Evolutionary conservation across 2,113 vertebrate genomes (phyloP), one percentile per base, ranked within the genome.

Genomic region (Indicator indicator): DNA sequence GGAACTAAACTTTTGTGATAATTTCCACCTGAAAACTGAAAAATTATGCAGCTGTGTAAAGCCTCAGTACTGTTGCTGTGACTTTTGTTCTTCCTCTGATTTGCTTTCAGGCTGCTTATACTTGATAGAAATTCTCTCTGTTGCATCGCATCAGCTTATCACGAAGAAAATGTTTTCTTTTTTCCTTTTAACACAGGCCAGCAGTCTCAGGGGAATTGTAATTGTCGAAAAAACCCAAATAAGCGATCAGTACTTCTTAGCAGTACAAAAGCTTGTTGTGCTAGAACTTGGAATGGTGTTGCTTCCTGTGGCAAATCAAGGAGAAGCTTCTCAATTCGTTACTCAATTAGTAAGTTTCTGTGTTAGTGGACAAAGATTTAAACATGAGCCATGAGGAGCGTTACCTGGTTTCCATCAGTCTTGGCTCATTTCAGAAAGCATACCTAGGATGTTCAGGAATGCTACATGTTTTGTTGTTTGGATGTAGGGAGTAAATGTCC

Each of bases 201-300:
- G 87, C 91, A 97, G 91, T 60, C 97, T 99, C 78, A 96, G 98
- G 85, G 97, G 98, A 63, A 96, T 99, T 89, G 97, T 99, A 24
- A 54, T 99, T 32, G 98, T 98, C 90, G 99, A 99, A 95, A 99
- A 96, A 95, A 99, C 98, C 3, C 88, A 46, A 12, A 96, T 98
- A 79, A 98, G 98, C 42, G 97, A 98, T 68, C 99, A 99, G 88
- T 99, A 99, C 96, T 99, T 99, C 90, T 52, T 89, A 7, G 96
- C 97, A 3, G 93, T 99, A 65, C 99, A 99, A 97, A 99, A 98
- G 86, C 98, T 99, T 74, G 98, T 98, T 24, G 98, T 97, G 38
- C 97, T 99, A 6, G 98, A 99, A 52, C 98, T 99, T 11, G 99
- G 99, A 42, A 97, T 99, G 98, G 97, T 97, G 23, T 93, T 99